Evolutionary conservation across 1,140 invertebrate species (phyloP), one percentile per base, ranked within the genome.

Genomic region (Pteromalus puparum): DNA sequence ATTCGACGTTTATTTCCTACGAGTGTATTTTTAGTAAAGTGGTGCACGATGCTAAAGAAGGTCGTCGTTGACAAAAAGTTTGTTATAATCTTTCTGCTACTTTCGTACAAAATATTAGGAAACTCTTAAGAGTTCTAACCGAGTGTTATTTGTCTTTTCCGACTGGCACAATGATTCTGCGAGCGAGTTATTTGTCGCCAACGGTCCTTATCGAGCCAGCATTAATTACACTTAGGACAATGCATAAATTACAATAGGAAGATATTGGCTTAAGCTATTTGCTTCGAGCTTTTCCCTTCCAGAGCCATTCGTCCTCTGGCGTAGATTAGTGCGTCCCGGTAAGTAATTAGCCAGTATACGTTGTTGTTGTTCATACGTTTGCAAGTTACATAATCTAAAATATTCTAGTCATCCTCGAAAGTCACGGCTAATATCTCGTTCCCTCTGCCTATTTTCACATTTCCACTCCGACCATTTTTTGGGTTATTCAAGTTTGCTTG

Each of bases 171-270:
- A 21, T 7, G 53, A 21, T 21, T n/a, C 18, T 0, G 53, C 53
- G 30, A 34, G 30, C 18, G 18, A 61, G 53, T 61, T 61, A n/a
- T 61, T n/a, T 61, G 53, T 61, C 21, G 18, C 18, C 53, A 21
- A n/a, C 6, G 53, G 53, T 61, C 21, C 53, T 61, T 61, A 61
- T 61, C 53, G 53, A 61, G 53, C 18, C 21, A n/a, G 53, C 53
- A 18, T 61, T 61, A 61, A 61, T 61, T 61, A 61, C 53, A 61
- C 53, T 61, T 61, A 61, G 53, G 6, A 21, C 21, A 61, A 61
- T 61, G 53, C 53, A 61, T 61, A 61, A 61, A 61, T 61, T 61
- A n/a, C 53, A 61, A 61, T 61, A 61, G 53, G 53, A 61, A 61
- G 21, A 61, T 42, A 42, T 61, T 61, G 53, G 53, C 53, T 61